phyloP scores from a whole-genome alignment of 2,797 vertebrate species.

The Lophius americanus region DNA sequence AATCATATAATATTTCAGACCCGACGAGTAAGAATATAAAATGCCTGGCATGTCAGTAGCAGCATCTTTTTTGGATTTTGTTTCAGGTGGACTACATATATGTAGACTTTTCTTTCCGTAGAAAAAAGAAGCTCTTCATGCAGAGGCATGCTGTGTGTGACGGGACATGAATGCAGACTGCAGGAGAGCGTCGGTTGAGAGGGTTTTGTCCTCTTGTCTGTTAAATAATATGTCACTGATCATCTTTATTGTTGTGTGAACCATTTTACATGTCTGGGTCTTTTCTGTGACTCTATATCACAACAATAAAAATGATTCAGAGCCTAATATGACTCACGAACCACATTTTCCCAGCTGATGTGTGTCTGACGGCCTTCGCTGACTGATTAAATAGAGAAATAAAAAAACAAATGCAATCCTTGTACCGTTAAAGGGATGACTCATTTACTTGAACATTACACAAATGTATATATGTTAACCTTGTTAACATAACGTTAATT shows the following conservation, averaged over 20 bases:
- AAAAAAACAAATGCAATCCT: neutral
- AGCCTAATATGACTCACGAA: neutral
- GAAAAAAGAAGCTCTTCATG: neutral
- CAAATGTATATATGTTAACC: no score
- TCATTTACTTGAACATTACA: no score
- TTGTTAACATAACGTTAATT: no score
- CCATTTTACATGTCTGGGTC: neutral
- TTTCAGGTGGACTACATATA: no score
- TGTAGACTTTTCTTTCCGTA: no score
- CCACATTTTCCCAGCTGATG: neutral
- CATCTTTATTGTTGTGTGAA: neutral
- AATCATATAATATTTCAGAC: no score
- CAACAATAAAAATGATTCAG: neutral
- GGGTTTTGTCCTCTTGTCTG: no score
- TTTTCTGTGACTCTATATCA: conserved; percentile 3
- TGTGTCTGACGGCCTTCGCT: neutral
- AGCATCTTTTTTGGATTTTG: no score
- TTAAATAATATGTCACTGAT: neutral
- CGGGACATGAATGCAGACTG: neutral
- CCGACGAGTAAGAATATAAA: no score
- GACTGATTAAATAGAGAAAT: neutral
- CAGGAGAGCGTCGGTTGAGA: neutral
- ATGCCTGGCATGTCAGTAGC: no score
- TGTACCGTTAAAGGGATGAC: neutral
- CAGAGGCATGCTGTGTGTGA: neutral